These are phyloP conservation scores for Andrena bicolor DNA, from an alignment of 2,888 invertebrate genomes.

Conservation along the genomic window DNA sequence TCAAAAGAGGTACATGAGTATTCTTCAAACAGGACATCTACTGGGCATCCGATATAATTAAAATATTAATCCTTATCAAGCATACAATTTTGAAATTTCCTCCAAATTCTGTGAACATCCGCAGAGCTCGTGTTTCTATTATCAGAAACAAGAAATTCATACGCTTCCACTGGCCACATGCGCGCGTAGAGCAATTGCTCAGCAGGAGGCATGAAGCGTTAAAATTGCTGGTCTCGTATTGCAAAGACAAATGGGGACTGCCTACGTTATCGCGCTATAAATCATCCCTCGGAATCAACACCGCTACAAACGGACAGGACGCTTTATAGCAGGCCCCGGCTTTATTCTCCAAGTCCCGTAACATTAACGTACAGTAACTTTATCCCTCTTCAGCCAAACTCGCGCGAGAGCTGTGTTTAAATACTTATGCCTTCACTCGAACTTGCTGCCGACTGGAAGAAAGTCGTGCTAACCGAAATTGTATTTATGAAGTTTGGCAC, in stretches of 20 bases:
- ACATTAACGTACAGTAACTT: background rate
- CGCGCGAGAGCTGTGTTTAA: no score
- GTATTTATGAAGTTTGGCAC: constrained; percentile 33
- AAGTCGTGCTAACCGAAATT: background rate
- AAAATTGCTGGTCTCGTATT: constrained; percentile 19
- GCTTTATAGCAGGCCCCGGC: constrained; percentile 17
- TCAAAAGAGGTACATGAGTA: background rate
- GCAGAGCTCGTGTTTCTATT: background rate
- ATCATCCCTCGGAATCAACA: constrained; percentile 59
- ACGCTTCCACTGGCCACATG: background rate
- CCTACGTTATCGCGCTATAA: constrained; percentile 39
- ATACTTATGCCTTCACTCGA: background rate
- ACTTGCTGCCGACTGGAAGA: background rate
- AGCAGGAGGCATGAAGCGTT: background rate
- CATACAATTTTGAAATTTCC: background rate
- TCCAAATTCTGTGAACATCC: background rate
- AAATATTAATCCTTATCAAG: no score
- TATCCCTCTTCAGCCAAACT: no score
- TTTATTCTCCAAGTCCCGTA: no score
- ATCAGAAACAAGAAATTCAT: background rate
- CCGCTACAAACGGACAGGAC: background rate
- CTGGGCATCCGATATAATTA: no score
- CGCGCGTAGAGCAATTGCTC: background rate
- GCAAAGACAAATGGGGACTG: constrained; percentile 23
- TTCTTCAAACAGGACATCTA: background rate